phyloP scores from a whole-genome alignment of 1,140 invertebrate genomes.

The Acromyrmex heyeri region DNA sequence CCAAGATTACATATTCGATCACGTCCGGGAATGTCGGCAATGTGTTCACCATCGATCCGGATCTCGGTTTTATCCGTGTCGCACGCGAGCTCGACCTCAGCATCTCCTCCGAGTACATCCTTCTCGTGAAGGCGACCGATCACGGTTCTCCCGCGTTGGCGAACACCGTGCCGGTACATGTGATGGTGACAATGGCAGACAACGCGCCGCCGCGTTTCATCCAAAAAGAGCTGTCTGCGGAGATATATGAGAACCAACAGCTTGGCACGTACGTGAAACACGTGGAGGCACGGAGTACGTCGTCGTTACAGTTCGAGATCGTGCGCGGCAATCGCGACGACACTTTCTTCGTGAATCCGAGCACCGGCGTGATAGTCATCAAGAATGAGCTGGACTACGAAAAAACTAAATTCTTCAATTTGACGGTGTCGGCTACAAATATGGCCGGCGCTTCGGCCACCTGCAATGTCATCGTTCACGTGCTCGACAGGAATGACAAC shows the following conservation, averaged over 20 bases:
- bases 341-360: conserved; percentile 94
- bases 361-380: conserved; percentile 93
- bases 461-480: conserved; percentile 91
- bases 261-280: conserved; percentile 92
- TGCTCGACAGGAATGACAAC: conserved; percentile 95
- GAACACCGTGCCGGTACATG: conserved; percentile 93
- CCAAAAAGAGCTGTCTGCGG: conserved; percentile 89
- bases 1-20: conserved; percentile 93
- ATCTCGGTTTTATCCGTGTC: conserved; percentile 92
- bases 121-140: conserved; percentile 94
- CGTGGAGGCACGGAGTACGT: conserved; percentile 92
- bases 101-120: conserved; percentile 92
- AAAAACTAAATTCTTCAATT: conserved; percentile 91
- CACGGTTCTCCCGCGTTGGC: conserved; percentile 92
- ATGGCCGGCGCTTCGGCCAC: conserved; percentile 91
- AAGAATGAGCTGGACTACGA: conserved; percentile 94
- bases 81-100: conserved; percentile 91
- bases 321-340: conserved; percentile 91
- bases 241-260: conserved; percentile 95
- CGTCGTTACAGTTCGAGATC: conserved; percentile 94
- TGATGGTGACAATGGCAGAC: conserved; percentile 95
- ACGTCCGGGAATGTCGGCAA: conserved; percentile 94
- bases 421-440: conserved; percentile 94
- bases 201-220: conserved; percentile 94
- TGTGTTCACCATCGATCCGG: conserved; percentile 92